Conservation (phyloP, 2,797 vertebrate genomes). For the Crocidura indochinensis region DNA sequence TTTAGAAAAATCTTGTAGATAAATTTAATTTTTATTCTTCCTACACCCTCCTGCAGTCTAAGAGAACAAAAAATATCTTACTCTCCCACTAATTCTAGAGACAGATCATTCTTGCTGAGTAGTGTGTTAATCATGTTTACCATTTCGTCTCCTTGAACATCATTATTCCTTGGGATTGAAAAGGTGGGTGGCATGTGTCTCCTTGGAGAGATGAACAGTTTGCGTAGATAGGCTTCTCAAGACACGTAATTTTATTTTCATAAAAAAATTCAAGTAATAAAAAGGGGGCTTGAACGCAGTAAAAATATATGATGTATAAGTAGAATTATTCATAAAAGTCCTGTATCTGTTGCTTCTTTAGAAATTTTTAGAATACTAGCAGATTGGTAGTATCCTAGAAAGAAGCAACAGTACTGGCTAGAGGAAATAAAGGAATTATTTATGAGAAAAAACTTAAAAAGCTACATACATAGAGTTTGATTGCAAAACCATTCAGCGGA, state of each 20-base stretch:
- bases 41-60: conserved; percentile 50
- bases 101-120: conserved; percentile 32
- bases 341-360: conserved; percentile 51
- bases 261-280: conserved; percentile 53
- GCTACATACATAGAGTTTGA: conserved; percentile 35
- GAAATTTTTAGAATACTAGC: conserved; percentile 58
- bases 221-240: conserved; percentile 45
- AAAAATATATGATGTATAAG: conserved; percentile 54
- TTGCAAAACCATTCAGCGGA: conserved; percentile 9
- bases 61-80: conserved; percentile 63
- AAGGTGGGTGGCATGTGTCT: conserved; percentile 36
- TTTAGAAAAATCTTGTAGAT: conserved; percentile 79
- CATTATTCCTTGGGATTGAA: conserved; percentile 64
- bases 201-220: conserved; percentile 57
- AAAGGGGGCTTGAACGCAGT: conserved; percentile 36
- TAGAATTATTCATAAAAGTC: conserved; percentile 71
- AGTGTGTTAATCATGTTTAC: conserved; percentile 65
- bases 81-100: conserved; percentile 71
- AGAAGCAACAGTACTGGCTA: conserved; percentile 45
- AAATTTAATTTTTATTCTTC: conserved; percentile 83
- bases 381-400: conserved; percentile 37
- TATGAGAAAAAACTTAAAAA: conserved; percentile 59
- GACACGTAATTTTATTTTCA: conserved; percentile 47
- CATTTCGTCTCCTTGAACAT: background rate
- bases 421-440: conserved; percentile 36